Base-by-base conservation (phyloP, 2,113 vertebrate genomes). In the Sapajus apella region DNA sequence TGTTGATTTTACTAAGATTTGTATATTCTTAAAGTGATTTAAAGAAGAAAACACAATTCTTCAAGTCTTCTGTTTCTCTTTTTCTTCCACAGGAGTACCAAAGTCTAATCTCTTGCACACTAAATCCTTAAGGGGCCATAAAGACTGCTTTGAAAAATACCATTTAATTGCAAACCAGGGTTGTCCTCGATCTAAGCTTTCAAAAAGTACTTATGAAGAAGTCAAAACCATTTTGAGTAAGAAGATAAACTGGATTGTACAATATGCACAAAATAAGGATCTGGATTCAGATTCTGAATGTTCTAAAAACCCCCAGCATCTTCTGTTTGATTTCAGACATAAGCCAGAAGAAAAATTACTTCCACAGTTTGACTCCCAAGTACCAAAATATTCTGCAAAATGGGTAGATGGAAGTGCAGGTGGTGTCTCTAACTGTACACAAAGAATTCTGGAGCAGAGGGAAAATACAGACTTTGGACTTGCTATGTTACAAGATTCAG, bases 61-160 rank as follows among this genome's bases (percentile, higher is more conserved):
- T 96, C 50, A 86, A 37, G 2, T 75, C 58, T 83, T 84, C 30
- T 27, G 2, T 76, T 68, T 87, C 87, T 58, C 73, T 0, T 88
- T 97, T 32, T 97, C 76, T 97, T 73, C 94, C 87, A 82, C 96
- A 99, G 99, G 99, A 52, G 97, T 99, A 91, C 98, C 98, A 95
- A 99, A 99, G 94, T 98, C 98, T 23, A 98, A 98, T 93, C 99
- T 99, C 96, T 98, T 99, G 40, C 99, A 99, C 97, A 99, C 99
- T 23, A 99, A 99, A 95, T 99, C 99, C 17, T 98, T 99, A 94
- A 99, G 99, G 17, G 99, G 99, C 25, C 99, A 99, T 98, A 99
- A 99, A 98, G 99, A 99, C 98, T 99, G 99, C 98, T 99, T 99
- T 97, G 99, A 99, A 98, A 99, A 99, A 98, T 99, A 99, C 97